These are phyloP conservation scores for Tapera naevia DNA, from an alignment of 2,797 vertebrate species.

Conservation along the genomic window DNA sequence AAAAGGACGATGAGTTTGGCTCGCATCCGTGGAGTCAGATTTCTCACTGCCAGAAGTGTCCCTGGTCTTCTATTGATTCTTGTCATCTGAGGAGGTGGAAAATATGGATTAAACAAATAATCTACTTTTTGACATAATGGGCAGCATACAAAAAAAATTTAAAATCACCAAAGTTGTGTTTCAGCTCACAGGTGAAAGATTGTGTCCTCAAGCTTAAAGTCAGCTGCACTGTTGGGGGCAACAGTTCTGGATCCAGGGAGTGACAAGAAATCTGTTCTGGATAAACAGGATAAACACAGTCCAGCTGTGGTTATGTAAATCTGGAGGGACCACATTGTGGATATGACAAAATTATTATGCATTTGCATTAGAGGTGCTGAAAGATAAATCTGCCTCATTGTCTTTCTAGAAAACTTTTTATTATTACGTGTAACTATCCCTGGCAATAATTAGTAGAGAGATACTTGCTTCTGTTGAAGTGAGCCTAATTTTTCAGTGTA, in stretches of 20 bases:
- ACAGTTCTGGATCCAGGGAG: background rate
- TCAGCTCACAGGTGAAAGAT: background rate
- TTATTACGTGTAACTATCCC: background rate
- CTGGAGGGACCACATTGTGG: background rate
- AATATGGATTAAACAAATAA: background rate
- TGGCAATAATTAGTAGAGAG: background rate
- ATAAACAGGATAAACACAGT: background rate
- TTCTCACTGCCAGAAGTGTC: background rate
- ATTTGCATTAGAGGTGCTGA: background rate
- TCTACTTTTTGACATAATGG: background rate
- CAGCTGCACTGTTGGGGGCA: background rate
- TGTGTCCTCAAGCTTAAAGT: background rate
- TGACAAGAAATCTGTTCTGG: background rate
- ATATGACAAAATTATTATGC: background rate
- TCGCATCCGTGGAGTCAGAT: background rate
- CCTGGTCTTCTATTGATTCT: background rate
- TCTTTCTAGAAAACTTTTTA: background rate
- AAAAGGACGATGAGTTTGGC: accelerated
- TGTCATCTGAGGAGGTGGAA: background rate
- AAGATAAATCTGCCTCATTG: background rate
- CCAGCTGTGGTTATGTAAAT: background rate
- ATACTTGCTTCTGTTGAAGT: background rate
- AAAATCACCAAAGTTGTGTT: background rate
- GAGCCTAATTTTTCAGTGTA: background rate
- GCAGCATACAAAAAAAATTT: background rate